phyloP scores from a whole-genome alignment of 2,888 invertebrate genomes.

The Pecten maximus region DNA sequence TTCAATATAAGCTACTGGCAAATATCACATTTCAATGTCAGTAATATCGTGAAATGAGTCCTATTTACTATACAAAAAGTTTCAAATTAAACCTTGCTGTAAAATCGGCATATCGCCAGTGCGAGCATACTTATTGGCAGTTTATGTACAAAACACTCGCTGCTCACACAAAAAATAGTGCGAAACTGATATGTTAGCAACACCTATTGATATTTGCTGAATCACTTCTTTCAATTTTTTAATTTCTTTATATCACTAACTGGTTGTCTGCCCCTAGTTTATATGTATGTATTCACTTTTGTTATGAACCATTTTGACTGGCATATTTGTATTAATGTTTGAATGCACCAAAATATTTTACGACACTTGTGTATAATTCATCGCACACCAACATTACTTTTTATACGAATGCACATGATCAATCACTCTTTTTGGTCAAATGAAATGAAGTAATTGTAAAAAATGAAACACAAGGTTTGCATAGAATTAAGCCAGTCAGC shows the following conservation, averaged over 20 bases:
- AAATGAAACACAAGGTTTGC: not conserved
- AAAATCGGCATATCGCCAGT: not conserved
- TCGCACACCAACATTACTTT: not conserved
- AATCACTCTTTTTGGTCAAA: not conserved
- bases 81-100: no score
- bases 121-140: no score
- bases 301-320: not conserved
- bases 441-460: no score
- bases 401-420: not conserved
- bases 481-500: not conserved
- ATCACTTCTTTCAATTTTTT: slow-evolving; percentile 10
- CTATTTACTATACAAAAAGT: no score
- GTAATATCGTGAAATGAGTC: no score
- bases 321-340: not conserved
- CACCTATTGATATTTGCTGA: slow-evolving; percentile 2
- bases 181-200: not conserved
- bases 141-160: no score
- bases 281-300: not conserved
- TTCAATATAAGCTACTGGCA: no score
- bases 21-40: no score
- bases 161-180: not conserved
- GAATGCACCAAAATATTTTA: not conserved
- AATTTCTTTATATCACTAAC: slow-evolving; percentile 19
- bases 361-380: not conserved
- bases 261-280: slow-evolving; percentile 23